phyloP scores from a whole-genome alignment of 2,113 vertebrate species.

The Melanotaenia duboulayi region DNA sequence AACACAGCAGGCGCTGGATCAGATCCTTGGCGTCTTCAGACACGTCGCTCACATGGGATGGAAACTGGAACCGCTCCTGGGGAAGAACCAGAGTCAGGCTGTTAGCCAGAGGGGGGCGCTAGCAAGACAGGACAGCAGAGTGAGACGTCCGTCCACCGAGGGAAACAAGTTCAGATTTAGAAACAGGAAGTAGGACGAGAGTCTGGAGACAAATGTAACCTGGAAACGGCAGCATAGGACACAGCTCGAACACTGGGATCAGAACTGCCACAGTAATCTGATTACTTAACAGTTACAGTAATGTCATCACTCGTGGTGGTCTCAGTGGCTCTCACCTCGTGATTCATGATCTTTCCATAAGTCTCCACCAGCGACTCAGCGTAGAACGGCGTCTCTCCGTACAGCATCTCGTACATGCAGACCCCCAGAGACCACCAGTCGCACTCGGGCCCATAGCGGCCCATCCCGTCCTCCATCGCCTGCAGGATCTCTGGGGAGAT shows the following conservation, averaged over 20 bases:
- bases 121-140: slow-evolving; percentile 19
- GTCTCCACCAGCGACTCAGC: slow-evolving; percentile 96
- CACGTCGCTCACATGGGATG: slow-evolving; percentile 90
- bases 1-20: slow-evolving; percentile 95
- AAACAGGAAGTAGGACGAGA: slow-evolving; percentile 60
- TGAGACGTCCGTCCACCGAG: slow-evolving; percentile 8
- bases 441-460: slow-evolving; percentile 94
- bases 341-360: slow-evolving; percentile 99
- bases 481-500: slow-evolving; percentile 98
- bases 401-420: slow-evolving; percentile 98
- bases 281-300: neutral
- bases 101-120: neutral
- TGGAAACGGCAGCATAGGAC: slow-evolving; percentile 38
- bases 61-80: slow-evolving; percentile 98
- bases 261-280: neutral
- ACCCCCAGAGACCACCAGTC: slow-evolving; percentile 99
- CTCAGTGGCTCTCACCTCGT: slow-evolving; percentile 82
- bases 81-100: neutral
- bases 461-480: slow-evolving; percentile 98
- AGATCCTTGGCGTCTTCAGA: slow-evolving; percentile 96
- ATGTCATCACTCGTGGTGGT: neutral
- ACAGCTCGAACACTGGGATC: neutral
- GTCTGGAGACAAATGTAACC: slow-evolving; percentile 57
- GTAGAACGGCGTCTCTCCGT: slow-evolving; percentile 96
- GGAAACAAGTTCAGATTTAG: slow-evolving; percentile 56